These are phyloP conservation scores for Meghimatium bilineatum DNA, from an alignment of 2,888 invertebrate species.

Conservation along the genomic window DNA sequence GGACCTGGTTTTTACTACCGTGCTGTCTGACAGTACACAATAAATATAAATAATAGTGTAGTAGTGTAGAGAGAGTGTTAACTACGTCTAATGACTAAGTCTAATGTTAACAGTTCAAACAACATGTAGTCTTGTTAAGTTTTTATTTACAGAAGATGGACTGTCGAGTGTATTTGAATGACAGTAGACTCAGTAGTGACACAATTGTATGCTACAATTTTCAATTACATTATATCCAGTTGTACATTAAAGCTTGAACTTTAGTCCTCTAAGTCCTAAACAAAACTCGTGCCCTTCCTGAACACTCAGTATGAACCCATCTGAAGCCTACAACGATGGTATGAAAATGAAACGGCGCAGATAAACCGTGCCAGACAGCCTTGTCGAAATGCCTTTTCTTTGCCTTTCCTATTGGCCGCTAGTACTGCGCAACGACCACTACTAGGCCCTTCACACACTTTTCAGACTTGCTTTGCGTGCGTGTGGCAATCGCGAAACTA, in stretches of 20 bases:
- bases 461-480: slow-evolving; percentile 5
- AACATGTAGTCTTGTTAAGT: background rate
- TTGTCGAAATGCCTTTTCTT: slow-evolving; percentile 25
- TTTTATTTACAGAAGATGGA: background rate
- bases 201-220: background rate
- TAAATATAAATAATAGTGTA: too few species aligned
- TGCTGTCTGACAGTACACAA: too few species aligned
- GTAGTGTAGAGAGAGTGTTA: too few species aligned
- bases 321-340: background rate
- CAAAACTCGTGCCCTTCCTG: background rate
- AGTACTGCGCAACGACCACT: slow-evolving; percentile 25
- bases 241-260: background rate
- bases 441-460: slow-evolving; percentile 23
- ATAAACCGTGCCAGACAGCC: slow-evolving; percentile 9
- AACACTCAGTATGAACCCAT: background rate
- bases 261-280: background rate
- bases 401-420: slow-evolving; percentile 36
- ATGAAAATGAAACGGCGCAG: slow-evolving; percentile 22
- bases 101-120: background rate
- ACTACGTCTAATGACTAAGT: too few species aligned
- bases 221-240: background rate
- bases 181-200: too few species aligned
- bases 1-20: too few species aligned
- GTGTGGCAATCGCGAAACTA: background rate
- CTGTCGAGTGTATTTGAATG: background rate